Conservation (phyloP, 2,113 vertebrate species). For the Lycaon pictus region DNA sequence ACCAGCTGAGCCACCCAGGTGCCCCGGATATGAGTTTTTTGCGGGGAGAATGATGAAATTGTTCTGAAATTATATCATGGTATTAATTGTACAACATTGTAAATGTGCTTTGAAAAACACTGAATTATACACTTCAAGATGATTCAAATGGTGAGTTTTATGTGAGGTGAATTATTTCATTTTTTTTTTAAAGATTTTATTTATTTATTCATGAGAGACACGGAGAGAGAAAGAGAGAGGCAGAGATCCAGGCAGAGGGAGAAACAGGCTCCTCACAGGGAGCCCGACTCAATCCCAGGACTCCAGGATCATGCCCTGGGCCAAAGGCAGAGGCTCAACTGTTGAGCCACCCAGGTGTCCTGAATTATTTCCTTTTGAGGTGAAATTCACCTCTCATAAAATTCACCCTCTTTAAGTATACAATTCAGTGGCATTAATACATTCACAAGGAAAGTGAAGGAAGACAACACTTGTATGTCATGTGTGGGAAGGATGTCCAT, state of each 20-base stretch:
- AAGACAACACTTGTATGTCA: not conserved
- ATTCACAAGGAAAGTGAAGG: not conserved
- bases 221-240: too few species aligned
- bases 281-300: too few species aligned
- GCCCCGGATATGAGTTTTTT: not conserved
- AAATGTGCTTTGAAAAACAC: not conserved
- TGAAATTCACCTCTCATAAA: not conserved
- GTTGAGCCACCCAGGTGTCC: too few species aligned
- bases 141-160: not conserved
- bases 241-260: too few species aligned
- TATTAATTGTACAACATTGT: not conserved
- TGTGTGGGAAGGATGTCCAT: not conserved
- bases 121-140: too few species aligned
- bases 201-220: too few species aligned
- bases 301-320: too few species aligned
- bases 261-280: too few species aligned
- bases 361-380: not conserved
- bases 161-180: not conserved
- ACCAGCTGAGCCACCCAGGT: too few species aligned
- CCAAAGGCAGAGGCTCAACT: too few species aligned
- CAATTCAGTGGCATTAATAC: not conserved
- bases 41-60: not conserved
- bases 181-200: not conserved
- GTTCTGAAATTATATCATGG: not conserved
- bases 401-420: not conserved